These are phyloP conservation scores for Synanthedon formicaeformis DNA, from an alignment of 2,888 invertebrate species.

Conservation along the genomic window DNA sequence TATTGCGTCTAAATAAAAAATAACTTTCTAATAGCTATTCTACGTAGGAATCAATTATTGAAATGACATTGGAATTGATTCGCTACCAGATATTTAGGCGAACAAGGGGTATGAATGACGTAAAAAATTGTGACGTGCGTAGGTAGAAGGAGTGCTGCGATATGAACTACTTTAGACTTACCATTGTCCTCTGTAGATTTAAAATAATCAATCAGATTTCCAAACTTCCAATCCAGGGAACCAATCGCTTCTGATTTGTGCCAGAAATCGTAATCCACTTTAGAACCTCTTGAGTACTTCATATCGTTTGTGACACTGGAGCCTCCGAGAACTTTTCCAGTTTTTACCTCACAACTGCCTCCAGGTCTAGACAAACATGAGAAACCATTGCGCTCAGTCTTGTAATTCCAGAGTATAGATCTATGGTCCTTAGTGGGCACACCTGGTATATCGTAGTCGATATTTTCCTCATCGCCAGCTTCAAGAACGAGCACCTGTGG, in stretches of 20 bases:
- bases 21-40: too few species aligned
- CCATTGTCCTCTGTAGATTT: constrained; percentile 61
- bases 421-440: constrained; percentile 51
- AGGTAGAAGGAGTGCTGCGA: too few species aligned
- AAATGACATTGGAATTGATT: too few species aligned
- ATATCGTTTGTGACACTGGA: constrained; percentile 58
- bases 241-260: constrained; percentile 35
- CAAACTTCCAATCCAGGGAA: constrained; percentile 57
- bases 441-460: constrained; percentile 59
- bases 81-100: too few species aligned
- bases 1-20: too few species aligned
- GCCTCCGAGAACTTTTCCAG: constrained; percentile 59
- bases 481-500: constrained; percentile 48
- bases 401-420: constrained; percentile 56
- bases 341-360: constrained; percentile 53
- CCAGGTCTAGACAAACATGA: constrained; percentile 57
- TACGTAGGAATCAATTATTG: too few species aligned
- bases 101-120: too few species aligned
- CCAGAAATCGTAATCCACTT: constrained; percentile 58
- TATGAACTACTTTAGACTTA: constrained; percentile 14
- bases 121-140: too few species aligned
- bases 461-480: constrained; percentile 55
- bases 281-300: constrained; percentile 60
- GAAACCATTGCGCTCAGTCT: constrained; percentile 52
- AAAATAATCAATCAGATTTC: constrained; percentile 51